Conservation (phyloP, 2,888 invertebrate species). For the Eupithecia pulchellata region DNA sequence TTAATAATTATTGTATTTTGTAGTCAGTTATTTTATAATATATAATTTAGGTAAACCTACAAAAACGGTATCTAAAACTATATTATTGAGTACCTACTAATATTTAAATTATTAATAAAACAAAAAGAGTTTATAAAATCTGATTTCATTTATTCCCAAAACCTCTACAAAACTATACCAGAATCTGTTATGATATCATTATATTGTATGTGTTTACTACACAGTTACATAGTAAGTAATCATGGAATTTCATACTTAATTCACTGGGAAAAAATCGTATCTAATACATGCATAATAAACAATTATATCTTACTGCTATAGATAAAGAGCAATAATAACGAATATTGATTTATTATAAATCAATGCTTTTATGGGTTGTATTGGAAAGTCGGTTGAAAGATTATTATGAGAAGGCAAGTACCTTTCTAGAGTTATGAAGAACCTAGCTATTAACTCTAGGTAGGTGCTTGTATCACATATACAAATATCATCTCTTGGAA, state of each 20-base stretch:
- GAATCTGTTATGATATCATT: constrained; percentile 71
- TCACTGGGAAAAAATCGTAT: constrained; percentile 49
- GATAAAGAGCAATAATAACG: neutral
- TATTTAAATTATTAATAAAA: constrained; percentile 49
- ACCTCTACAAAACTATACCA: constrained; percentile 84
- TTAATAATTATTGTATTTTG: neutral
- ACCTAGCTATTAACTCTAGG: neutral
- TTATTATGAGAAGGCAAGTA: neutral
- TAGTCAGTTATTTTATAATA: neutral
- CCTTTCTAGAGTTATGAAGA: neutral
- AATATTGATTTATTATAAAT: neutral
- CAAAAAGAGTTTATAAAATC: constrained; percentile 56
- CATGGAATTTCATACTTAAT: constrained; percentile 49
- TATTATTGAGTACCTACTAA: neutral
- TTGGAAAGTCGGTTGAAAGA: neutral
- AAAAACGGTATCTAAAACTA: neutral
- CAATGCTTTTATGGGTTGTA: neutral
- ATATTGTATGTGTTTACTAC: neutral
- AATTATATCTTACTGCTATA: neutral
- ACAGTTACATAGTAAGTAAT: constrained; percentile 39
- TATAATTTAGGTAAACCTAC: neutral
- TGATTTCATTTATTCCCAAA: constrained; percentile 81
- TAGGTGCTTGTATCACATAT: neutral
- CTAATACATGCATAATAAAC: constrained; percentile 14
- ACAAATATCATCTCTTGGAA: constrained; percentile 1